phyloP scores from a whole-genome alignment of 2,797 vertebrate species.

The Clarias fuscus region DNA sequence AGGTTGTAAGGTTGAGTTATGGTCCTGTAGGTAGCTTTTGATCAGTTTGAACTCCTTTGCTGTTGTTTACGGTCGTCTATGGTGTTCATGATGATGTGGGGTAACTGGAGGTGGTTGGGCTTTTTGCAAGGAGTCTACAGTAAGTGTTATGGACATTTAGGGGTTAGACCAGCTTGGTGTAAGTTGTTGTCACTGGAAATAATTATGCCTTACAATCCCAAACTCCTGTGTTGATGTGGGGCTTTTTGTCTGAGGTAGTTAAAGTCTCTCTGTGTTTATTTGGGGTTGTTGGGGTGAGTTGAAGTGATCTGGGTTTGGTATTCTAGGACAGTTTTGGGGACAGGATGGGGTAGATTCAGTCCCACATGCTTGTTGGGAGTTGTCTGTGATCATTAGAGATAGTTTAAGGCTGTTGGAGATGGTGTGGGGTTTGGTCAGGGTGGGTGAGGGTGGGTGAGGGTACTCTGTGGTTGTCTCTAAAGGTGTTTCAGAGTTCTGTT shows the following conservation, averaged over 20 bases:
- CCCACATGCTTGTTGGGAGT: background rate
- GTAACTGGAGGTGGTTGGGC: background rate
- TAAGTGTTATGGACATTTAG: background rate
- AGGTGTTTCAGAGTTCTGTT: background rate
- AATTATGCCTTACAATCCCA: no score
- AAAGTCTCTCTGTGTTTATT: background rate
- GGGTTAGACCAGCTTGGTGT: background rate
- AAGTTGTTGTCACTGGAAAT: background rate
- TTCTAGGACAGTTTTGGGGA: background rate
- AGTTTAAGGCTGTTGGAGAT: background rate
- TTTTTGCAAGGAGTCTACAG: background rate
- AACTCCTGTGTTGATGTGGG: background rate
- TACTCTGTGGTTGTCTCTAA: background rate
- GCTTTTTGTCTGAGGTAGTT: background rate
- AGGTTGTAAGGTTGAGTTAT: background rate
- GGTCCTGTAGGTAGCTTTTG: background rate
- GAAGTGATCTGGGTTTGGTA: background rate
- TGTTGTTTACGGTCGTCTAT: background rate
- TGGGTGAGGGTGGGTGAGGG: background rate
- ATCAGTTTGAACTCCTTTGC: background rate
- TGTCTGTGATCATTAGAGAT: background rate
- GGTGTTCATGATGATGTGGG: background rate
- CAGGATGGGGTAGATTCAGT: background rate
- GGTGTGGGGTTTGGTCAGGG: background rate
- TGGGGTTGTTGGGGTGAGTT: background rate